phyloP scores from a whole-genome alignment of 2,113 vertebrate genomes.

The Phylloscopus whistleri region DNA sequence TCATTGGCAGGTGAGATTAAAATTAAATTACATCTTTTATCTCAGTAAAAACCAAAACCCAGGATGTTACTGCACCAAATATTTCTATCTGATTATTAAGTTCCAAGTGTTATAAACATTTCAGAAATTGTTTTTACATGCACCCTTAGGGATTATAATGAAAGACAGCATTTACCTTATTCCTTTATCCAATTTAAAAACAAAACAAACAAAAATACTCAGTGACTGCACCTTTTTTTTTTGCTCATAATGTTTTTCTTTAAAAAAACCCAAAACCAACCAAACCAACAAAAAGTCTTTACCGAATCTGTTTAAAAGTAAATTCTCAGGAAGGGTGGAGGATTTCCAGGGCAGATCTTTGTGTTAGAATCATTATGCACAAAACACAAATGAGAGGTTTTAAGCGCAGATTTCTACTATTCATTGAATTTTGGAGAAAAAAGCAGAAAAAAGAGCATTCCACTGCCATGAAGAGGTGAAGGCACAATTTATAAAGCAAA shows the following conservation, averaged over 20 bases:
- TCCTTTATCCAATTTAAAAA: not conserved
- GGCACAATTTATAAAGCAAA: slow-evolving; percentile 3
- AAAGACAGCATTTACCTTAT: not conserved
- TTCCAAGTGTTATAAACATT: not conserved
- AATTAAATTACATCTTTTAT: not conserved
- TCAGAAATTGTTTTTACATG: not conserved
- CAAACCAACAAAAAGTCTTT: not conserved
- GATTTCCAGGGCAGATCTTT: not conserved
- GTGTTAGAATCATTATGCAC: not conserved
- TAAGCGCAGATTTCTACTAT: not conserved
- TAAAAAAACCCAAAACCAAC: not conserved
- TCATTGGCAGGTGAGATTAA: not conserved
- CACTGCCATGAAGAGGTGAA: not conserved
- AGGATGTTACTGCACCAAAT: not conserved
- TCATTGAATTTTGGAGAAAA: not conserved
- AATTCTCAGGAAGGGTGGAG: not conserved
- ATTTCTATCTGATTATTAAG: not conserved
- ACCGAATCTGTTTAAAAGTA: not conserved
- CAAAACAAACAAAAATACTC: not conserved
- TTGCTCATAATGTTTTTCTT: not conserved
- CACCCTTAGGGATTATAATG: not conserved
- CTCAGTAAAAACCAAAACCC: not conserved
- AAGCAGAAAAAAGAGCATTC: not conserved
- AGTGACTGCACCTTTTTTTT: not conserved
- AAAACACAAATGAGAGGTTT: not conserved